These are phyloP conservation scores for Spilarctia lutea DNA, from an alignment of 2,888 invertebrate species.

Conservation along the genomic window DNA sequence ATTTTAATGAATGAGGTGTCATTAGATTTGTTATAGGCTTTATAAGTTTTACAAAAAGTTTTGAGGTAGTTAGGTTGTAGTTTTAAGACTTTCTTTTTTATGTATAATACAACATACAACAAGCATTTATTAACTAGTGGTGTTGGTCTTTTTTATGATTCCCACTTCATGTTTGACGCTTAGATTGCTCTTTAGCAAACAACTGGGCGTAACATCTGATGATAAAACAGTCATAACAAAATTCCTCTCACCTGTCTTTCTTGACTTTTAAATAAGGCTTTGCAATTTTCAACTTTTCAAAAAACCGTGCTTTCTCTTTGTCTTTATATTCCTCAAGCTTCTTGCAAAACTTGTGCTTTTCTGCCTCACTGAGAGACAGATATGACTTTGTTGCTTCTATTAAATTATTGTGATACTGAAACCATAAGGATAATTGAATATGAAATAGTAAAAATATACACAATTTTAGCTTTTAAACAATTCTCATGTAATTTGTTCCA, in stretches of 20 bases:
- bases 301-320: slow-evolving; percentile 54
- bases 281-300: slow-evolving; percentile 62
- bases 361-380: slow-evolving; percentile 64
- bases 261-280: slow-evolving; percentile 68
- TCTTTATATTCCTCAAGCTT: slow-evolving; percentile 59
- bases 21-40: no score
- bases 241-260: slow-evolving; percentile 29
- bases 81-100: no score
- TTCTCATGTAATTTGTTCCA: neutral
- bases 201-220: no score
- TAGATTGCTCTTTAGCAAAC: no score
- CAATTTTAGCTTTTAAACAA: neutral
- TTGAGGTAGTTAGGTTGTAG: no score
- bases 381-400: slow-evolving; percentile 71
- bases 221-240: neutral
- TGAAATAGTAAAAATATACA: neutral
- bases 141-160: no score
- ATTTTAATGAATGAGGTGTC: no score
- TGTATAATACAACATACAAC: no score
- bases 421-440: slow-evolving; percentile 17
- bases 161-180: no score
- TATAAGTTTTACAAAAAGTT: no score
- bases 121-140: no score
- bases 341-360: slow-evolving; percentile 62
- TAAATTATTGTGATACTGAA: slow-evolving; percentile 55